Percentiles rank a stretch among this genome's conserved stretches.
Conservation (phyloP, 2,888 invertebrate genomes). For the Tetragonisca angustula region DNA sequence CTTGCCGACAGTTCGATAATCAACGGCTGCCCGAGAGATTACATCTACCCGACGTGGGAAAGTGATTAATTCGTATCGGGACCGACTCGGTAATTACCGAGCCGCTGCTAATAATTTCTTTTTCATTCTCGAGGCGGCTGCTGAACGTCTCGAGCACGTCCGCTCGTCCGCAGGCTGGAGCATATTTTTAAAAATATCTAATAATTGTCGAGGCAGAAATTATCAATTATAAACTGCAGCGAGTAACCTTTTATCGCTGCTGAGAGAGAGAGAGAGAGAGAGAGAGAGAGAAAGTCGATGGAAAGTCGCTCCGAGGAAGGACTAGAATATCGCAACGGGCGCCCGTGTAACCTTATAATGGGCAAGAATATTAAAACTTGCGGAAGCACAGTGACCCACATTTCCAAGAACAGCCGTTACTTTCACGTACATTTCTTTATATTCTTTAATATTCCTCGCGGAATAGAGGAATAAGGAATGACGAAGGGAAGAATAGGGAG, state of each 20-base stretch:
- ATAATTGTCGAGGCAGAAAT: not conserved
- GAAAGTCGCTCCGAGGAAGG: not conserved
- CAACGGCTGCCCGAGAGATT: not conserved
- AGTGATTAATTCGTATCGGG: conserved; percentile 1
- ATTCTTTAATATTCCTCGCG: conserved; percentile 2
- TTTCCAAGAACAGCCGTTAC: not conserved
- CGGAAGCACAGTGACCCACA: conserved; percentile 18
- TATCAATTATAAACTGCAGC: not conserved
- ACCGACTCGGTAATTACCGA: not conserved
- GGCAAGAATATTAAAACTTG: conserved; percentile 16
- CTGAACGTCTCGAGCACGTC: not conserved
- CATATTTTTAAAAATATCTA: conserved; percentile 1
- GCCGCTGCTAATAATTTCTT: not conserved
- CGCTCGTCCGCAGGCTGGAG: not conserved
- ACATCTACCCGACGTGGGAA: not conserved
- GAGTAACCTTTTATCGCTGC: not conserved
- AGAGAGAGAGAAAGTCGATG: too few species aligned
- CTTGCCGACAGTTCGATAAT: not conserved
- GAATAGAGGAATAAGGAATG: not conserved
- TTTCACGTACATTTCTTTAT: conserved; percentile 3
- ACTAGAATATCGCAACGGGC: not conserved
- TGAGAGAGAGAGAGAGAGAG: not conserved
- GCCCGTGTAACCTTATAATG: not conserved
- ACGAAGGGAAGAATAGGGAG: not conserved
- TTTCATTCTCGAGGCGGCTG: too few species aligned